Base-by-base conservation (phyloP, 1,140 invertebrate genomes). In the Chironomus tepperi region DNA sequence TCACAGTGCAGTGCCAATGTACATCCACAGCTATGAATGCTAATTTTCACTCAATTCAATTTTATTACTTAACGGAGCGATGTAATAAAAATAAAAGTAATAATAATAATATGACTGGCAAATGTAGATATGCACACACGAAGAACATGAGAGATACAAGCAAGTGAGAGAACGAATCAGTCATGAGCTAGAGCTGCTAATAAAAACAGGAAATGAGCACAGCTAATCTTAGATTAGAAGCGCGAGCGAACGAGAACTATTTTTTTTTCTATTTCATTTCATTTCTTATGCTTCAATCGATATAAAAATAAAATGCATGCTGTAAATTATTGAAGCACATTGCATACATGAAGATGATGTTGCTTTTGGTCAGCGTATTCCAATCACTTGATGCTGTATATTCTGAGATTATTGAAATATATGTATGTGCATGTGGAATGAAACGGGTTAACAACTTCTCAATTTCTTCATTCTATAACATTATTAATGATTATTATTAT, bases 1-100 rank as follows among this genome's bases (percentile, higher is more conserved):
- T 34, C 24, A 34, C 24, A 57, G 47, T 57, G 47, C 8, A 57
- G 47, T 57, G 47, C 47, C 47, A 57, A 57, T 57, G 47, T 57
- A 12, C 47, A 57, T 34, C 24, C 47, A 57, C n/a, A n/a, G 47
- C n/a, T 57, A 57, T 57, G 47, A 57, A 57, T 57, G 47, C 47
- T 57, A 57, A 57, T 57, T 57, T 57, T 57, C 47, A 57, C 47
- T 57, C 47, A 57, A 57, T 57, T 57, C 47, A 57, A n/a, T 57
- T 57, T 57, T 57, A 57, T 57, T 57, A 57, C 47, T 57, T 57
- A 57, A 57, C 47, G 47, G 47, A n/a, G 47, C 47, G 47, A 12
- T n/a, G 5, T 57, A 57, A 57, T 57, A 34, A 34, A 2, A 34
- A 34, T 34, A 34, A 34, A 34, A 34, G 24, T 34, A 34, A 34